Evolutionary conservation across 35 echinoderm and acorn worm genomes (phyloP).

Genomic region (Ptychodera flava): DNA sequence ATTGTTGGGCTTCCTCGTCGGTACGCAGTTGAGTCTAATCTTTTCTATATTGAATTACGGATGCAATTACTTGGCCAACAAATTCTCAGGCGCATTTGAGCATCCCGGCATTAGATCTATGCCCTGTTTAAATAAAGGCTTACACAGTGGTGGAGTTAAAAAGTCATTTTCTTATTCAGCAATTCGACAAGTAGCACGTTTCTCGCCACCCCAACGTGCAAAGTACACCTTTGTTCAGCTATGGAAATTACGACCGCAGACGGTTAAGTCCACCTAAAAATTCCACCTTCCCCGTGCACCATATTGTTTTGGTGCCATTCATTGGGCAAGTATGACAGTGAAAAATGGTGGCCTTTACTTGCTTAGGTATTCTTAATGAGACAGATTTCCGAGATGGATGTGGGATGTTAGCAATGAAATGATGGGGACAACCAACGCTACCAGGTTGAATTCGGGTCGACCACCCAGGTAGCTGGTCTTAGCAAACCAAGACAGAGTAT

Average conservation of each 20-base stretch:
- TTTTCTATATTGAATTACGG: too few relatives aligned
- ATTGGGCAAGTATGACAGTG: background rate
- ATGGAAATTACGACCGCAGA: background rate
- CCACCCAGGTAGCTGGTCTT: background rate
- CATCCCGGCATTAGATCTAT: too few relatives aligned
- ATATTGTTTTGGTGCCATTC: background rate
- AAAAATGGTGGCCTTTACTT: background rate
- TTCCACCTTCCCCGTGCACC: background rate
- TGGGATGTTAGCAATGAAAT: background rate
- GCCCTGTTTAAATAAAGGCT: background rate
- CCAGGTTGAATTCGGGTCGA: background rate
- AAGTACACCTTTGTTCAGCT: constrained; percentile 1
- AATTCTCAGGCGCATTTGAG: too few relatives aligned
- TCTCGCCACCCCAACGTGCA: background rate
- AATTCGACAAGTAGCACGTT: background rate
- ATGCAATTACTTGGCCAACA: too few relatives aligned
- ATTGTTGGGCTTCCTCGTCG: too few relatives aligned
- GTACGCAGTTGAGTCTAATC: too few relatives aligned
- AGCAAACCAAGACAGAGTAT: too few relatives aligned
- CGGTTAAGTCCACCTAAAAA: background rate
- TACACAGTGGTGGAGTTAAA: background rate
- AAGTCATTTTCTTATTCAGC: background rate
- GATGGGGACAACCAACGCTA: background rate
- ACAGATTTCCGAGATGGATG: background rate
- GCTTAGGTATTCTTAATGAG: background rate